phyloP scores from a whole-genome alignment of 2,113 vertebrate genomes.

The Camelus bactrianus region DNA sequence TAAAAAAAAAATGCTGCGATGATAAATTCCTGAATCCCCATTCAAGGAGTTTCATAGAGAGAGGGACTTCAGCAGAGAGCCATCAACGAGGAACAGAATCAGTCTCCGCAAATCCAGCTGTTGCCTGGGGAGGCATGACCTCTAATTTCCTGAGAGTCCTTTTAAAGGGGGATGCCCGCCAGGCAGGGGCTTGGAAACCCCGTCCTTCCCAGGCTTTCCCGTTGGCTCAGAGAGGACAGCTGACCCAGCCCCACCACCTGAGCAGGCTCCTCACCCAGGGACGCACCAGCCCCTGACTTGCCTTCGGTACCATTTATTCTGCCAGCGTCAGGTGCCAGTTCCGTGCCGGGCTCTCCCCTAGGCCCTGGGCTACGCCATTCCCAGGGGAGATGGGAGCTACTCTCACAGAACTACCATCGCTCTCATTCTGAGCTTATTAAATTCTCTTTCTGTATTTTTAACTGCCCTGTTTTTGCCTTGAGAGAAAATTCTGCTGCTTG shows the following conservation, averaged over 20 bases:
- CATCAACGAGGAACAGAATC: background rate
- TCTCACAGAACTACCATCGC: background rate
- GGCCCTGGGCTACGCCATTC: background rate
- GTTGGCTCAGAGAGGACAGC: background rate
- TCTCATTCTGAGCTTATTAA: background rate
- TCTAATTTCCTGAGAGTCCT: background rate
- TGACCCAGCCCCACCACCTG: background rate
- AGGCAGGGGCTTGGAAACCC: background rate
- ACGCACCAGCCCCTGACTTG: no score
- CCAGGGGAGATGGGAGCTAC: background rate
- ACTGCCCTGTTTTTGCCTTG: background rate
- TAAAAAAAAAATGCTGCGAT: background rate
- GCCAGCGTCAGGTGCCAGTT: accelerated
- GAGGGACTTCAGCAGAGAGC: background rate
- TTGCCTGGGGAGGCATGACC: background rate
- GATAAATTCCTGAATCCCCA: conserved; percentile 44
- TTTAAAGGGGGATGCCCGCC: background rate
- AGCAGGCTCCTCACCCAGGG: background rate
- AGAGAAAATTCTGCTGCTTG: background rate
- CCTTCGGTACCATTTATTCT: background rate
- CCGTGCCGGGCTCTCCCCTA: background rate
- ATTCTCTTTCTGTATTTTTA: background rate
- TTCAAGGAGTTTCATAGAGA: background rate
- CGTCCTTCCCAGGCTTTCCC: background rate
- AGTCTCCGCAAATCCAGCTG: background rate